Base-by-base conservation (phyloP, 2,797 vertebrate genomes). In the Danio albolineatus region DNA sequence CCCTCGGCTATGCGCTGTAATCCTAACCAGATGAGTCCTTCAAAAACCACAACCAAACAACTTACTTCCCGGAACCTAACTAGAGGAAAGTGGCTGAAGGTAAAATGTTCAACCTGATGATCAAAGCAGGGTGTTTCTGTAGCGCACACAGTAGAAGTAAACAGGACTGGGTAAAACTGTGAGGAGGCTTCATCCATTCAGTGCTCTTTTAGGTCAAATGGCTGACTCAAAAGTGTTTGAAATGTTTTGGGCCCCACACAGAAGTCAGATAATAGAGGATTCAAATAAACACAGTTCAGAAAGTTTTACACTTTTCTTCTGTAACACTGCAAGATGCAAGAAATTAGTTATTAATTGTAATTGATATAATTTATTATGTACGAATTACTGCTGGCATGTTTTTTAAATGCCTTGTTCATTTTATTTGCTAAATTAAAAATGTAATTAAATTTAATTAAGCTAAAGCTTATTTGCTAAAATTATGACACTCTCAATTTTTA, bases 1-100 rank as follows among this genome's bases (percentile, higher is more conserved):
- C 39, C 49, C 17, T 43, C 7, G 8, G 19, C 41, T 38, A 59
- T 48, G 67, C 3, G 1, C 39, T 49, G 75, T 60, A 69, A 48
- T 39, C 28, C 7, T 38, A 48, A 46, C 41, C 74, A 76, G 74
- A 66, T 36, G 61, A 76, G 51, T 17, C 56, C 10, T 75, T 36
- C 38, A 10, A 9, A 73, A 65, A 28, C 38, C 73, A 54, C 48
- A 28, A 38, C 14, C 14, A 73, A 73, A 36, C 17, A 48, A 48
- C 14, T 61, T 12, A 13, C 10, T 28, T 66, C 74, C 51, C 7
- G 7, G 39, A 67, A 38, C 19, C 39, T n/a, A 21, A 17, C 48
- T 65, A 44, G 38, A 44, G 17, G 8, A 43, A 65, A 13, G 14
- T 10, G 71, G 51, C 49, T 54, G 38, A 56, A 21, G 39, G 38